phyloP scores from a whole-genome alignment of 2,797 vertebrate genomes.

The Somateria mollissima region DNA sequence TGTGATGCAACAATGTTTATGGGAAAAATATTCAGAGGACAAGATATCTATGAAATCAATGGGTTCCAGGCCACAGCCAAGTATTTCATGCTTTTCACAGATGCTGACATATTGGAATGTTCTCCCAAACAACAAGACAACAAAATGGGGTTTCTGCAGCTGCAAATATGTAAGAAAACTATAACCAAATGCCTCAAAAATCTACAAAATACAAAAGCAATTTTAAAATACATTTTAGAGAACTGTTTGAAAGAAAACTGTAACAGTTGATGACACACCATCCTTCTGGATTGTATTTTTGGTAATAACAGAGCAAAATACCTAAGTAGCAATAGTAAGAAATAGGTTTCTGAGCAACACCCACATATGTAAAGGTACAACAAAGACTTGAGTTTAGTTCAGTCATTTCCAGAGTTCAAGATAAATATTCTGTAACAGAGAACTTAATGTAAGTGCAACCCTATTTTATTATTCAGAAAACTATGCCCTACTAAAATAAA shows the following conservation, averaged over 20 bases:
- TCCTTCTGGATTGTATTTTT: not conserved
- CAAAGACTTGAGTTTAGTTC: not conserved
- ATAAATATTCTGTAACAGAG: slow-evolving; percentile 52
- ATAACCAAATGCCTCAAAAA: slow-evolving; percentile 46
- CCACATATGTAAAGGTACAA: not conserved
- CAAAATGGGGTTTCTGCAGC: slow-evolving; percentile 67
- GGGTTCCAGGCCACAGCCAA: slow-evolving; percentile 61
- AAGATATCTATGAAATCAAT: slow-evolving; percentile 70
- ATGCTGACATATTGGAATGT: slow-evolving; percentile 74
- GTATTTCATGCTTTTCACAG: slow-evolving; percentile 74
- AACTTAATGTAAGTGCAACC: not conserved
- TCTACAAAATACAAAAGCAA: slow-evolving; percentile 20
- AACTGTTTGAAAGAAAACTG: not conserved
- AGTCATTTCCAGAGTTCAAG: slow-evolving; percentile 56
- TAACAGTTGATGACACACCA: not conserved
- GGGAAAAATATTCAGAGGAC: slow-evolving; percentile 58
- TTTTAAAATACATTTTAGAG: not conserved
- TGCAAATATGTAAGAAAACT: slow-evolving; percentile 72
- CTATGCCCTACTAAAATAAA: slow-evolving; percentile 11
- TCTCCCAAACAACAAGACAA: slow-evolving; percentile 75
- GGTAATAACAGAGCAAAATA: not conserved
- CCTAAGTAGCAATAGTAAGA: slow-evolving; percentile 22
- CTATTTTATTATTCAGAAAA: slow-evolving; percentile 48
- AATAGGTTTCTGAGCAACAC: slow-evolving; percentile 45
- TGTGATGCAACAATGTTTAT: slow-evolving; percentile 52